These are phyloP conservation scores for Characodon lateralis DNA, from an alignment of 2,797 vertebrate species.

Conservation along the genomic window DNA sequence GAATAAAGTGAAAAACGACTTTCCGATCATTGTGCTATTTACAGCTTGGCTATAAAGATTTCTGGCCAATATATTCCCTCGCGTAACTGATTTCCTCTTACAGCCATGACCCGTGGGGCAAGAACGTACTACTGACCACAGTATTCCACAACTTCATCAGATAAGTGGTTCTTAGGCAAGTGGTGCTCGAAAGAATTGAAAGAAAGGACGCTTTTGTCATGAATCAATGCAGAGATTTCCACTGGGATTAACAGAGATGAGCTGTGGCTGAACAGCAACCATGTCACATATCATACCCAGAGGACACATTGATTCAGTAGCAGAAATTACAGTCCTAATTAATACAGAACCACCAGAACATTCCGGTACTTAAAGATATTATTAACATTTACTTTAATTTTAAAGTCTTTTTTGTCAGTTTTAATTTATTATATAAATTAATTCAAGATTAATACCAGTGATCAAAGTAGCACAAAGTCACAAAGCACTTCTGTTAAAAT, in stretches of 20 bases:
- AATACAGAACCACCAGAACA: background rate
- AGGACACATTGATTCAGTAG: slow-evolving; percentile 34
- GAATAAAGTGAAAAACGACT: slow-evolving; percentile 65
- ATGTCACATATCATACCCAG: background rate
- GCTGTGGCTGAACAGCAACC: slow-evolving; percentile 21
- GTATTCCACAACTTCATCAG: background rate
- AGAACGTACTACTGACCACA: background rate
- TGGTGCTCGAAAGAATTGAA: background rate
- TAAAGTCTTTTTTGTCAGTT: background rate
- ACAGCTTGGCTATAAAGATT: slow-evolving; percentile 5
- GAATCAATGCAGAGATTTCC: slow-evolving; percentile 27
- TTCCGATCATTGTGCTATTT: slow-evolving; percentile 61
- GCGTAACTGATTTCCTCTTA: background rate
- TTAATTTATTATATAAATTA: background rate
- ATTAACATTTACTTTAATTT: too few relatives aligned
- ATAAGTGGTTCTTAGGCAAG: background rate
- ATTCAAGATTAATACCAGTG: background rate
- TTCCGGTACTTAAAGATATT: too few relatives aligned
- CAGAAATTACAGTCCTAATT: slow-evolving; percentile 6
- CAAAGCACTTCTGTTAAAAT: background rate
- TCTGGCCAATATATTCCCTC: slow-evolving; percentile 9
- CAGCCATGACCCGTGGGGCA: background rate
- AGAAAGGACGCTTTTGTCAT: slow-evolving; percentile 3
- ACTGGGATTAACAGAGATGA: slow-evolving; percentile 23
- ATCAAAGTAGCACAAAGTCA: background rate